Conservation (phyloP, 2,113 vertebrate genomes). For the Microcebus griseorufus region DNA sequence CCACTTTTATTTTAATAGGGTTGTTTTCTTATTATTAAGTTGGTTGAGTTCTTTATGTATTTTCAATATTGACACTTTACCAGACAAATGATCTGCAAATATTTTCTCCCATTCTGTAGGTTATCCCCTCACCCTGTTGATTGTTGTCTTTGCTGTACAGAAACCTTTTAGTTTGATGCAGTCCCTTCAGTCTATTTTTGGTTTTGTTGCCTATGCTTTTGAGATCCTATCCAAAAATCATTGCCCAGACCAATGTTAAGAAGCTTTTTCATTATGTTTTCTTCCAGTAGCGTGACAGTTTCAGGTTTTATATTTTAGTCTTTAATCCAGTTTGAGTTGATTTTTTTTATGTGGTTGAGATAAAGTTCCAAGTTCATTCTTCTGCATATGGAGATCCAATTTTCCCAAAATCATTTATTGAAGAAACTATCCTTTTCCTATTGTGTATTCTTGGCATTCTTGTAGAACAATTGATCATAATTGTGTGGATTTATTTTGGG, state of each 20-base stretch:
- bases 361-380: neutral
- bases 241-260: neutral
- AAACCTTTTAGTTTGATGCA: neutral
- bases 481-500: neutral
- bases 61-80: neutral
- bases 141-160: neutral
- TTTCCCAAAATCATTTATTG: neutral
- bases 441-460: neutral
- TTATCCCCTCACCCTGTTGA: neutral
- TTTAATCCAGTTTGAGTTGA: neutral
- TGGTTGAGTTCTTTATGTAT: neutral
- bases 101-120: neutral
- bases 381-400: neutral
- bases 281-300: neutral
- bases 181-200: neutral
- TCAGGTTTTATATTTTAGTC: neutral
- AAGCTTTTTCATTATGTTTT: neutral
- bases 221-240: neutral
- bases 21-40: neutral
- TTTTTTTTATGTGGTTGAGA: neutral
- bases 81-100: neutral
- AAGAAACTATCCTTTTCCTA: neutral
- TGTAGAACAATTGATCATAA: neutral
- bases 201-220: neutral
- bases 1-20: neutral